A percentile compares a stretch with the other conserved stretches of the same genome.
These are phyloP conservation scores for Chrysogorgia sp. DNA, from an alignment of 92 coral and sea anemone genomes.

Conservation along the genomic window DNA sequence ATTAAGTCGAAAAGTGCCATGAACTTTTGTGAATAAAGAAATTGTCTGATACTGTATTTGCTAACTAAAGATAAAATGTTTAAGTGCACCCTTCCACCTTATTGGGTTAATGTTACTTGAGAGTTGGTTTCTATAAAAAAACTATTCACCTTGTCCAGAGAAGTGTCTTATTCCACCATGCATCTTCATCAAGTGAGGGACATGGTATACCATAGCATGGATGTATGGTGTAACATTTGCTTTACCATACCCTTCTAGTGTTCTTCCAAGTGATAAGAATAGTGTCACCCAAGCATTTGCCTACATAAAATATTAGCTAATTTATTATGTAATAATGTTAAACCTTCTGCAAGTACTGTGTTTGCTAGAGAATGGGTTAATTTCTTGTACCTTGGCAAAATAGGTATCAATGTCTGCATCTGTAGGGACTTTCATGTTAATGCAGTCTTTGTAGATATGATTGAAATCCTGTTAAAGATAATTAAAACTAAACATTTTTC, in stretches of 20 bases:
- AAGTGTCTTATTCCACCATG: constrained; percentile 58
- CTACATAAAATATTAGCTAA: constrained; percentile 24
- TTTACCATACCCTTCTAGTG: constrained; percentile 48
- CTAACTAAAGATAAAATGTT: too few relatives aligned
- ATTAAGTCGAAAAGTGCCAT: too few relatives aligned
- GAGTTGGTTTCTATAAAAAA: not conserved
- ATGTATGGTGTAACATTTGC: constrained; percentile 50
- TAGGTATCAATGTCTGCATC: constrained; percentile 49
- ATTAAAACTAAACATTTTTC: too few relatives aligned
- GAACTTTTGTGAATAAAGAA: too few relatives aligned
- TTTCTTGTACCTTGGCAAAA: constrained; percentile 49
- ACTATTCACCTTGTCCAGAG: constrained; percentile 59
- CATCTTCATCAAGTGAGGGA: constrained; percentile 54
- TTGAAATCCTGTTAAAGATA: too few relatives aligned
- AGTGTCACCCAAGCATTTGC: constrained; percentile 61
- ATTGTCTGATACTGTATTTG: too few relatives aligned
- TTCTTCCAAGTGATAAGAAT: constrained; percentile 40
- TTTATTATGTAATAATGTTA: not conserved
- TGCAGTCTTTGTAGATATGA: constrained; percentile 14
- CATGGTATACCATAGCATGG: constrained; percentile 63
- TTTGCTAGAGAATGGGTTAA: not conserved
- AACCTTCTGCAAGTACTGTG: not conserved
- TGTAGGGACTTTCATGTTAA: constrained; percentile 47
- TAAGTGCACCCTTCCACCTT: too few relatives aligned
- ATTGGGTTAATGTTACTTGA: not conserved